phyloP scores from a whole-genome alignment of 1,140 invertebrate genomes.

The Dryas iulia region DNA sequence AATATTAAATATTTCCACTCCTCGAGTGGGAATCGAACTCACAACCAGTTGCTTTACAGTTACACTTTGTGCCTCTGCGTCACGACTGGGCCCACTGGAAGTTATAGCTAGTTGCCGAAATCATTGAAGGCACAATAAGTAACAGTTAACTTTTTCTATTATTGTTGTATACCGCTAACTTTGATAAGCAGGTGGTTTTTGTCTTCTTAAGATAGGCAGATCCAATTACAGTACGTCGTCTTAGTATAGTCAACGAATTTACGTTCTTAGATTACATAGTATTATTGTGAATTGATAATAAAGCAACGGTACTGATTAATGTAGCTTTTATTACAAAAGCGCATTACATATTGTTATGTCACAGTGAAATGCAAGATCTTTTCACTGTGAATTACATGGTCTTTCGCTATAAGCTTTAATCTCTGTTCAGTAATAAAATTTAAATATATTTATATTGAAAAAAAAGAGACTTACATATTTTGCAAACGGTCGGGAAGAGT shows the following conservation, averaged over 20 bases:
- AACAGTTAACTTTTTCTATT: slow-evolving; percentile 67
- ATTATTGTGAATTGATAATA: slow-evolving; percentile 1
- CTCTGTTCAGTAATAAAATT: background rate
- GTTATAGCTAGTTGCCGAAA: slow-evolving; percentile 66
- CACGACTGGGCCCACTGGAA: no score
- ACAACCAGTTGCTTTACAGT: no score
- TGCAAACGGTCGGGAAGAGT: no score
- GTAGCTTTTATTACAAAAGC: background rate
- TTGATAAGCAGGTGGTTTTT: slow-evolving; percentile 64
- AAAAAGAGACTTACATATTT: background rate
- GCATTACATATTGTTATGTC: background rate
- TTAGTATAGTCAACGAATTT: slow-evolving; percentile 18
- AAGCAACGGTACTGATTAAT: background rate
- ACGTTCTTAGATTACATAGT: slow-evolving; percentile 5
- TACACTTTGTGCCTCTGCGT: no score
- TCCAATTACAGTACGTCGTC: slow-evolving; percentile 36
- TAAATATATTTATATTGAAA: background rate
- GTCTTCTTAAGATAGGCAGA: slow-evolving; percentile 29
- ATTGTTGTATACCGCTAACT: slow-evolving; percentile 64
- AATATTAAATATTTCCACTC: no score
- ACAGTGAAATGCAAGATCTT: background rate
- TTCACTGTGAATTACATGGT: background rate
- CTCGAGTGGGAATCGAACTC: no score
- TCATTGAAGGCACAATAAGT: slow-evolving; percentile 57
- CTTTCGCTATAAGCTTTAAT: background rate